phyloP scores from a whole-genome alignment of 2,888 invertebrate genomes.

The Pseudoips prasinana region DNA sequence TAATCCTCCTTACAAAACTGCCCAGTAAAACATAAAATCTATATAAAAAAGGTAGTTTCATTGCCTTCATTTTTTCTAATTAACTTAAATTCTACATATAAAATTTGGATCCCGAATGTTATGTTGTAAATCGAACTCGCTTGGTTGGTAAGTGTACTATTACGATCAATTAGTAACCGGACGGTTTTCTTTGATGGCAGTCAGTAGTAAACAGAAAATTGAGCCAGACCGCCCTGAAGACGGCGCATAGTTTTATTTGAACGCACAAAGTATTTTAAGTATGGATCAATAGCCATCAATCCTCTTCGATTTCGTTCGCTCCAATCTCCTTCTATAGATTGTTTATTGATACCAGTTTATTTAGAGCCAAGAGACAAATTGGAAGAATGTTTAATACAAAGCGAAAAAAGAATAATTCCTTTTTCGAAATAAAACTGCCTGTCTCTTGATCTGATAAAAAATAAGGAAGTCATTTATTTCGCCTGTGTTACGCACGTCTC shows the following conservation, averaged over 20 bases:
- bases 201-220: conserved; percentile 74
- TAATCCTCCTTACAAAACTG: neutral
- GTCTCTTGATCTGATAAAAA: no score
- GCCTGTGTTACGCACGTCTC: no score
- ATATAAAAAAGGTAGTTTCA: conserved; percentile 25
- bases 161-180: conserved; percentile 72
- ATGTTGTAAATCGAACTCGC: conserved; percentile 40
- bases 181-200: conserved; percentile 70
- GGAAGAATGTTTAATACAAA: neutral
- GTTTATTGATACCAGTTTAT: conserved; percentile 22
- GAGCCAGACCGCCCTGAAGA: conserved; percentile 65
- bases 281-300: conserved; percentile 30
- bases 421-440: no score
- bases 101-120: conserved; percentile 26
- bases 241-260: conserved; percentile 41
- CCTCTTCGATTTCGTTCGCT: conserved; percentile 26
- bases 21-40: conserved; percentile 2
- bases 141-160: conserved; percentile 58
- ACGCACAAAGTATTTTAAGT: conserved; percentile 33
- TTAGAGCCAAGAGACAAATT: conserved; percentile 9
- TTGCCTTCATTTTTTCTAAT: conserved; percentile 26
- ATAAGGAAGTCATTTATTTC: no score
- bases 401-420: neutral
- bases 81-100: conserved; percentile 27
- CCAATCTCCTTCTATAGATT: conserved; percentile 19